Evolutionary conservation across 2,888 invertebrate genomes (phyloP), one percentile per base, ranked within the genome.

Genomic region (Stenurella melanura): DNA sequence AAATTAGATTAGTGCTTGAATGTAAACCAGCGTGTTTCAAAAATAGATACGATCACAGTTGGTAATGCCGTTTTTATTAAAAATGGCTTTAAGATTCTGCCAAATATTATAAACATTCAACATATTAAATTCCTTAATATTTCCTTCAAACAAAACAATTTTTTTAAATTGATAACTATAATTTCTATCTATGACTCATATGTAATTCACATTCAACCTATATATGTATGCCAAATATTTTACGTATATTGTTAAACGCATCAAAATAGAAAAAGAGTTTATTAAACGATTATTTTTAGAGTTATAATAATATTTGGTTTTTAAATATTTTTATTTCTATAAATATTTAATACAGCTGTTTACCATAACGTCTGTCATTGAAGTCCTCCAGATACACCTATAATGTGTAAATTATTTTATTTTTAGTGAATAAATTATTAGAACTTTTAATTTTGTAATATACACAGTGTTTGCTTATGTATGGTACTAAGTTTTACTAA

Each of bases 41-140:
- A 81, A 83, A 83, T 83, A 83, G 83, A 82, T 61, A 75, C 80
- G 80, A 81, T 81, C 80, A 76, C 76, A 74, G 78, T 79, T 80
- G 80, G 50, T 50, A 58, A 18, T 18, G 58, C 21, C 18, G 58
- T 78, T 79, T 75, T 79, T 78, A 81, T 79, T 79, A 79, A 82
- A 80, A 82, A 78, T 73, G 61, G 54, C 76, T 69, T 77, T 74
- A 73, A 76, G 68, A 74, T 76, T 68, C 73, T 80, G 78, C 78
- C 78, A 76, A 80, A 78, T 79, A 77, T 77, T 77, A 77, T 56
- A 78, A 60, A 9, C 17, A 18, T 19, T 70, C 18, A 60, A 15
- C 42, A 68, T 17, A 17, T 21, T 60, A 58, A 19, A 58, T 42
- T 42, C 11, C 18, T 42, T 12, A 19, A 19, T 42, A 18, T 15